Evolutionary conservation across 2,113 vertebrate species (phyloP), one percentile per base, ranked within the genome.

Genomic region (Paramisgurnus dabryanus): DNA sequence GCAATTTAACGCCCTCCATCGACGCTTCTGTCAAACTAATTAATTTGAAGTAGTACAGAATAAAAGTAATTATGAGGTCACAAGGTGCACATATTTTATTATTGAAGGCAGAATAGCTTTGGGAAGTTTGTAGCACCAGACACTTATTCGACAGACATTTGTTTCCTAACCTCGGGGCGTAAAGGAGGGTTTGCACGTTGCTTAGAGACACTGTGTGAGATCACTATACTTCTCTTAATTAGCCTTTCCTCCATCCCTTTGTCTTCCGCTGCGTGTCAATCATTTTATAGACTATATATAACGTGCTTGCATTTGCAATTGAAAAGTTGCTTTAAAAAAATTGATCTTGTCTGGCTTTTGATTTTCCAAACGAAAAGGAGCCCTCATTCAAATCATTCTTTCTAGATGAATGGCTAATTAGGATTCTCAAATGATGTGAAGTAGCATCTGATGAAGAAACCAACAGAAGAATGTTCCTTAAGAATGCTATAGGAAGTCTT

Each of bases 201-300:
- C 78, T 80, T 50, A 64, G 68, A 40, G 68, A 80, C 67, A 53
- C 27, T 40, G 61, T 27, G 43, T 18, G 67, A 65, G 17, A 80
- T 80, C 39, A 13, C 57, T 50, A 63, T 34, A 79, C 47, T 67
- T 70, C 67, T 53, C 58, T 55, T 80, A 80, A 80, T 80, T 80
- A 80, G 43, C 58, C 57, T 64, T 53, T 53, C 5, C 61, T 41
- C 61, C 58, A 50, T 50, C 60, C 60, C 12, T 67, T 70, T 69
- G 58, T 79, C 58, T 49, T 18, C 58, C 6, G 41, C 73, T 7
- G 72, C 57, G 22, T 63, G 68, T 79, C 78, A 80, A 12, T 80
- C 78, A 72, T 39, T 65, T 64, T 11, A 5, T 5, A 10, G 17
- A 69, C 68, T 80, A 66, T 22, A 60, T 68, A 60, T 61, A 61